Percentiles rank a stretch among this genome's conserved stretches.
Evolutionary conservation across 1,140 invertebrate species (phyloP).

Genomic region (Apis laboriosa): DNA sequence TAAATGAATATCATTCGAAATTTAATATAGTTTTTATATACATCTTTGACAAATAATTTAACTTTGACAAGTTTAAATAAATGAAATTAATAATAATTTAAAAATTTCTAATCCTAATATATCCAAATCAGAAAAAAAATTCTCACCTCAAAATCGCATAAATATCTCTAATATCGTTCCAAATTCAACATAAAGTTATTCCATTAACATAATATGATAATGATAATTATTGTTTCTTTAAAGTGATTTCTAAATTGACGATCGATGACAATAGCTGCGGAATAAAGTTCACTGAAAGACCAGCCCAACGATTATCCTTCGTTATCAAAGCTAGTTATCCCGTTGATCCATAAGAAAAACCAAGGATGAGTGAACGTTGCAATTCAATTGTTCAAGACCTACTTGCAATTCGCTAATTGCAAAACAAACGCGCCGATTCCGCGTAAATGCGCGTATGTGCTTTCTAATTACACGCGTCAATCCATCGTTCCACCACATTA

Average conservation of each 20-base stretch:
- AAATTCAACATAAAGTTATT: background rate
- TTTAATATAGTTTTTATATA: no score
- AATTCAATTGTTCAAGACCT: constrained; percentile 46
- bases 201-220: no score
- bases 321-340: constrained; percentile 24
- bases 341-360: constrained; percentile 15
- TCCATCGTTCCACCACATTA: background rate
- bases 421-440: constrained; percentile 42
- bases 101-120: background rate
- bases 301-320: constrained; percentile 30
- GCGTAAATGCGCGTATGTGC: constrained; percentile 35
- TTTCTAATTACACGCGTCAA: constrained; percentile 37
- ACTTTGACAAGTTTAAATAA: no score
- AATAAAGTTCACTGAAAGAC: constrained; percentile 6
- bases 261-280: constrained; percentile 29
- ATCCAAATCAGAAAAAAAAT: no score
- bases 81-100: no score
- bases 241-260: no score
- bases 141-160: background rate
- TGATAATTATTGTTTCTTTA: background rate
- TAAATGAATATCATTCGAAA: no score
- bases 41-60: no score
- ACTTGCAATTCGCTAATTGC: constrained; percentile 30
- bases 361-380: constrained; percentile 41
- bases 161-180: background rate